Base-by-base conservation (phyloP, 1,140 invertebrate species). In the Aphaenogaster floridana region DNA sequence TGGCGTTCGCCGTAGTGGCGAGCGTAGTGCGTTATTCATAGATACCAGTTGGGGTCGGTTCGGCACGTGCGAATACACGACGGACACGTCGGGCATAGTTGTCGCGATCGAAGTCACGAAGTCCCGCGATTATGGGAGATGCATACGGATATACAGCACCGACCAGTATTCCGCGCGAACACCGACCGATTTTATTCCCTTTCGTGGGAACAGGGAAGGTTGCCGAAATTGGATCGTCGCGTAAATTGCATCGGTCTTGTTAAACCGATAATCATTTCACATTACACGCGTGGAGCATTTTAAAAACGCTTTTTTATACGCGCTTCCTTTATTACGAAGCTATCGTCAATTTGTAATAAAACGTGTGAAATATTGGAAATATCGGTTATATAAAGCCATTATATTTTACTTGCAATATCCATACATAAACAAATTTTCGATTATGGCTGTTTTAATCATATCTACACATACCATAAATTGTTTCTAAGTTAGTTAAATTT, bases 41-140 rank as follows among this genome's bases (percentile, higher is more conserved):
- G 54, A 9, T 66, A 76, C 21, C 78, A 15, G 2, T 36, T 54
- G 52, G 4, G 36, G 21, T 7, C 21, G 42, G 59, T 59, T 81
- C 39, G 42, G 79, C 80, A 74, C 80, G 80, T 59, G 69, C 69
- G 54, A 84, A 77, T 66, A 59, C 52, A 79, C 54, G 88, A 88
- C 48, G 28, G 52, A 71, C 68, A 88, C 74, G 48, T 63, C 69
- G 28, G 9, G 89, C 54, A 81, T 59, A 81, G 86, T 77, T 71
- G 86, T 86, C 52, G 66, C 54, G 71, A 59, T 79, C 80, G 87
- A 76, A 86, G 80, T 90, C 79, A 80, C 86, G 63, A 42, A 71
- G 76, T 76, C 77, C 71, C 21, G 50, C 83, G 90, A 88, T 91
- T 90, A 83, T 74, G 59, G 81, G 34, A 90, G 76, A 86, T 85